Evolutionary conservation across 2,797 vertebrate genomes (phyloP).

Genomic region (Paratrypauchen microcephalus): DNA sequence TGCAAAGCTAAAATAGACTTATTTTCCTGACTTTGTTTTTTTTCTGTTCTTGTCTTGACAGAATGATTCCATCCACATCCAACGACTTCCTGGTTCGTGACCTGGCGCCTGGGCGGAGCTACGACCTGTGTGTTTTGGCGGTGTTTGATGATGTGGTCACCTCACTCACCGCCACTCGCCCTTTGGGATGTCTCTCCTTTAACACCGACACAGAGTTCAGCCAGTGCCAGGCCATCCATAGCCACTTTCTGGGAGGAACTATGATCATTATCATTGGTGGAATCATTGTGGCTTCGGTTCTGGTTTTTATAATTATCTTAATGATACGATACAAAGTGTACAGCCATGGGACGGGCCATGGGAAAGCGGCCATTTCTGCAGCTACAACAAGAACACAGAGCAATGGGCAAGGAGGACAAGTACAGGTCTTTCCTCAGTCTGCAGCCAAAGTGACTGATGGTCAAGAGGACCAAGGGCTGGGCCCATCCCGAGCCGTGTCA

Average conservation of each 20-base stretch:
- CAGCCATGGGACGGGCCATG: constrained; percentile 76
- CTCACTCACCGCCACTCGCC: constrained; percentile 83
- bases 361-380: constrained; percentile 67
- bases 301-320: constrained; percentile 94
- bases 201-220: constrained; percentile 82
- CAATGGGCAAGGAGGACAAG: constrained; percentile 71
- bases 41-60: constrained; percentile 51
- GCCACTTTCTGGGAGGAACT: constrained; percentile 91
- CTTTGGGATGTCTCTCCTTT: constrained; percentile 89
- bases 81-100: constrained; percentile 89
- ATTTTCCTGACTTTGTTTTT: constrained; percentile 1
- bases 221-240: constrained; percentile 84
- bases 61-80: constrained; percentile 89
- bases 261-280: constrained; percentile 97
- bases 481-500: constrained; percentile 57
- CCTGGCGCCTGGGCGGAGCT: constrained; percentile 83
- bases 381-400: constrained; percentile 64
- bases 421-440: constrained; percentile 70
- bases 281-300: constrained; percentile 91
- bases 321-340: constrained; percentile 96
- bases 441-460: constrained; percentile 78
- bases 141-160: constrained; percentile 88
- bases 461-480: constrained; percentile 68
- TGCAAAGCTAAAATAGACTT: neutral
- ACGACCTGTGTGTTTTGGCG: constrained; percentile 86